A percentile compares a stretch with the other conserved stretches of the same genome.
phyloP scores from a whole-genome alignment of 2,113 vertebrate species.

The Ondatra zibethicus region DNA sequence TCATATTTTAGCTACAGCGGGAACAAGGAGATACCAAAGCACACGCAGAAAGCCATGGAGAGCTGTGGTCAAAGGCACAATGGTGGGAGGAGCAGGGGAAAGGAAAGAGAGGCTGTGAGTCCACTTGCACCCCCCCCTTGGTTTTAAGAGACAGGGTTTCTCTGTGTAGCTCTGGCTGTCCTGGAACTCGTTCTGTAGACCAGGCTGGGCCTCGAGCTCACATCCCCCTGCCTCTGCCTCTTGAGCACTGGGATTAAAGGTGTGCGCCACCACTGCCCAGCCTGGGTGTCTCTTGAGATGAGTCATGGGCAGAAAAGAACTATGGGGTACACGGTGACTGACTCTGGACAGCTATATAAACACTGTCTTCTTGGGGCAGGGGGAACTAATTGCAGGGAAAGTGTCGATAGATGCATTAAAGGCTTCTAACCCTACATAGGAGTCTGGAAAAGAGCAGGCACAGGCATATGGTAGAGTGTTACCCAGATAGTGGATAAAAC shows the following conservation, averaged over 20 bases:
- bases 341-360: not conserved
- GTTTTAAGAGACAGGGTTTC: not conserved
- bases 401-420: not conserved
- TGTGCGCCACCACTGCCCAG: fast-evolving
- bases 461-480: not conserved
- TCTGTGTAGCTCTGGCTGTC: not conserved
- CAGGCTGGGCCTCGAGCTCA: not conserved
- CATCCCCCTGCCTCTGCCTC: not conserved
- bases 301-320: not conserved
- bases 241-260: not conserved
- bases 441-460: not conserved
- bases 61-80: not conserved
- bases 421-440: not conserved
- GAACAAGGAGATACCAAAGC: not conserved
- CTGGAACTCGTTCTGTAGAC: not conserved
- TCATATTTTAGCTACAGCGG: not conserved
- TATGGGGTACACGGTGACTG: not conserved
- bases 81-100: too few species aligned
- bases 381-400: slow-evolving; percentile 62
- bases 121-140: not conserved
- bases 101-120: not conserved
- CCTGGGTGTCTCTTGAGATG: not conserved
- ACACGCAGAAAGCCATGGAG: not conserved
- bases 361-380: slow-evolving; percentile 41
- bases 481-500: not conserved